A percentile compares a stretch with the other conserved stretches of the same genome.
Conservation (phyloP, 2,888 invertebrate genomes). For the Alcis repandata region DNA sequence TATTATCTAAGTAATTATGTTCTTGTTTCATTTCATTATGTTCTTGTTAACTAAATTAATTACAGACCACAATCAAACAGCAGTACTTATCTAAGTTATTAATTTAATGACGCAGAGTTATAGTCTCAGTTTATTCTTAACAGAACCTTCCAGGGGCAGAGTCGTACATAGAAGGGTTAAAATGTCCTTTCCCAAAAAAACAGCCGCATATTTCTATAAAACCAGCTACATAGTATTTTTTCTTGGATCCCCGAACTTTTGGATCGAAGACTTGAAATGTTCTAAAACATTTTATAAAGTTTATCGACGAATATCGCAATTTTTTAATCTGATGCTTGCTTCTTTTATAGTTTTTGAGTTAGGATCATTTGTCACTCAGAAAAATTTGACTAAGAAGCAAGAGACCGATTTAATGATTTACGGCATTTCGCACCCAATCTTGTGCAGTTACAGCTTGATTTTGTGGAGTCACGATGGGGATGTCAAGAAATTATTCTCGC, state of each 20-base stretch:
- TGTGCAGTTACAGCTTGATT: constrained; percentile 25
- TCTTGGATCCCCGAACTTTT: constrained; percentile 42
- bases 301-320: constrained; percentile 22
- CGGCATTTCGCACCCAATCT: constrained; percentile 31
- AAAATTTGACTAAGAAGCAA: constrained; percentile 37
- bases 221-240: constrained; percentile 33
- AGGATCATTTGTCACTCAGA: constrained; percentile 37
- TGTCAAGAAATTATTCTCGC: constrained; percentile 27
- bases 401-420: constrained; percentile 38
- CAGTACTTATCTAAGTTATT: neutral
- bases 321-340: constrained; percentile 5
- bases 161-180: neutral
- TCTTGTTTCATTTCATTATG: too few relatives aligned
- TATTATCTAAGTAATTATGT: too few relatives aligned
- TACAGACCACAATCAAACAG: too few relatives aligned
- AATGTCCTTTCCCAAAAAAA: constrained; percentile 32
- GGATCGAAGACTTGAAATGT: constrained; percentile 32
- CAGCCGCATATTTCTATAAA: constrained; percentile 37
- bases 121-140: neutral
- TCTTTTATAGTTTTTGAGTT: constrained; percentile 33
- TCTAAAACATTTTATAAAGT: constrained; percentile 24
- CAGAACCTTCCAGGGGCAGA: neutral
- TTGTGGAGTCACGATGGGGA: constrained; percentile 19
- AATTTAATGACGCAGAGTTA: neutral
- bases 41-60: too few relatives aligned